phyloP scores from a whole-genome alignment of 2,113 vertebrate genomes.

The Aldabrachelys gigantea region DNA sequence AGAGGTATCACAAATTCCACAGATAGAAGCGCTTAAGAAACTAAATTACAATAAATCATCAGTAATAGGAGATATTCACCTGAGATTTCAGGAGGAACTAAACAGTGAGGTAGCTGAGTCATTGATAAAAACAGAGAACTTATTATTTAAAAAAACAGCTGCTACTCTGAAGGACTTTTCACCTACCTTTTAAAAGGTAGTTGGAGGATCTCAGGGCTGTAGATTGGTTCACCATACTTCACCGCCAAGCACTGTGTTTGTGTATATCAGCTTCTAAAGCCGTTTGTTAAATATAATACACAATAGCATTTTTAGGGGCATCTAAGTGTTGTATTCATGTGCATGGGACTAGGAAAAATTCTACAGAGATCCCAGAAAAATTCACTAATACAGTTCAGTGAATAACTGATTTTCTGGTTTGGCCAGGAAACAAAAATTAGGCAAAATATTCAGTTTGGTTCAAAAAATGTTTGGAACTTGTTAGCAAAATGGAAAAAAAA shows the following conservation, averaged over 20 bases:
- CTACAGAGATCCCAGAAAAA: too few species aligned
- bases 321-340: neutral
- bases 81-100: neutral
- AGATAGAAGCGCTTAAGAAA: neutral
- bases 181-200: neutral
- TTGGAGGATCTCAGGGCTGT: neutral
- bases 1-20: neutral
- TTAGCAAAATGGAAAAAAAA: too few species aligned
- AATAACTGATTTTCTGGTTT: too few species aligned
- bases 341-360: too few species aligned
- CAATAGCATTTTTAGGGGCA: neutral
- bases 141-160: neutral
- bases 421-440: too few species aligned
- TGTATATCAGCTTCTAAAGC: neutral
- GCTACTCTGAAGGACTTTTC: neutral
- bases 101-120: neutral
- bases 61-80: neutral
- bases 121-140: neutral
- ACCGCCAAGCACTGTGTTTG: neutral
- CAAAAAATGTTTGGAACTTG: too few species aligned
- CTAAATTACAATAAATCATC: neutral
- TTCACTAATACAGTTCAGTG: too few species aligned
- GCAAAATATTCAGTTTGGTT: too few species aligned
- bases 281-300: neutral
- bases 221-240: neutral